Conservation (phyloP, 2,113 vertebrate species). For the Zootoca vivipara region DNA sequence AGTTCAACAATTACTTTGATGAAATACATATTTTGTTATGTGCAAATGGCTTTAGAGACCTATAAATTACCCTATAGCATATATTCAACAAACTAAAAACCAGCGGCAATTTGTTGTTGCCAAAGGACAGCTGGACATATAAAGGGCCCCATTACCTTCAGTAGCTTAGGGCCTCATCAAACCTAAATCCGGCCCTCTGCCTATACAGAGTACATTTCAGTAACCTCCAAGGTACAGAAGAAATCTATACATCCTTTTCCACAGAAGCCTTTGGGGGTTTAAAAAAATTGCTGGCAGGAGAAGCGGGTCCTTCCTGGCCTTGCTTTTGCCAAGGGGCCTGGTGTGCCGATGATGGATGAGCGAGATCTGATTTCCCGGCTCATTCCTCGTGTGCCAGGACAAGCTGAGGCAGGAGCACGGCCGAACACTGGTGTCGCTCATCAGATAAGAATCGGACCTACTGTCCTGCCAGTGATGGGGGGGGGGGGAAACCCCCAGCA, state of each 20-base stretch:
- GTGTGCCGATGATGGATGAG: not conserved
- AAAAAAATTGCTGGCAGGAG: not conserved
- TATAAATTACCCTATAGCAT: no score
- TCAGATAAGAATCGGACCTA: slow-evolving; percentile 18
- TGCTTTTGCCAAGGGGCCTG: not conserved
- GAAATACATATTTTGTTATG: no score
- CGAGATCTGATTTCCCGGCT: slow-evolving; percentile 9
- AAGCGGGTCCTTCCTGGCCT: not conserved
- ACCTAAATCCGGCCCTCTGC: no score
- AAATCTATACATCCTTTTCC: slow-evolving; percentile 4
- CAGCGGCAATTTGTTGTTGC: no score
- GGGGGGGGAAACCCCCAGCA: slow-evolving; percentile 14
- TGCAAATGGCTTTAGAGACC: no score
- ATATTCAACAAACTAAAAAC: no score
- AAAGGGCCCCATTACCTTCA: no score
- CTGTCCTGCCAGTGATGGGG: slow-evolving; percentile 42
- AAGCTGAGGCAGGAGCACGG: not conserved
- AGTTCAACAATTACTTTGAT: no score
- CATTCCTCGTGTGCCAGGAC: not conserved
- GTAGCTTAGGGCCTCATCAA: no score
- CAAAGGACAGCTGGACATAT: no score
- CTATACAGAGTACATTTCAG: not conserved
- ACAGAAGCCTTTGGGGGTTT: not conserved
- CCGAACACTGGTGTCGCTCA: slow-evolving; percentile 7
- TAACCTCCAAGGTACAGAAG: not conserved